These are phyloP conservation scores for Pedicia rivosa DNA, from an alignment of 2,888 invertebrate species.

Conservation along the genomic window DNA sequence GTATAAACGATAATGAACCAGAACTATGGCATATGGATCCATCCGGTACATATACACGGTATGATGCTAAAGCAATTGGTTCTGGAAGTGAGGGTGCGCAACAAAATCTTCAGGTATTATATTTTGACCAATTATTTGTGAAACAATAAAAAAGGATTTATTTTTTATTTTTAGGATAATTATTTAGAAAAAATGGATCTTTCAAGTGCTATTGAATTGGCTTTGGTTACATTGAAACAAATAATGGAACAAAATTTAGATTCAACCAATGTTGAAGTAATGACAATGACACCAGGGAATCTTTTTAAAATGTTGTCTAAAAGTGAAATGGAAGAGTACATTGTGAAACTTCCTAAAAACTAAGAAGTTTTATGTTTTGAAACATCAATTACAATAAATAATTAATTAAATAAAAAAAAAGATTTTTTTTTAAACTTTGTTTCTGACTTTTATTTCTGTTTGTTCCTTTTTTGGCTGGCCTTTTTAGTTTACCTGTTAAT, in stretches of 20 bases:
- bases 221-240: conserved; percentile 90
- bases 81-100: conserved; percentile 99
- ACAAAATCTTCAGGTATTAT: conserved; percentile 54
- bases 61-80: conserved; percentile 97
- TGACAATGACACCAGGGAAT: conserved; percentile 66
- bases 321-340: conserved; percentile 82
- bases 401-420: too few species aligned
- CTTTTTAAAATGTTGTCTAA: conserved; percentile 82
- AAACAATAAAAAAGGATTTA: too few species aligned
- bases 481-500: too few species aligned
- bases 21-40: conserved; percentile 98
- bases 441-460: too few species aligned
- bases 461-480: too few species aligned
- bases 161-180: conserved; percentile 38
- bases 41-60: conserved; percentile 95
- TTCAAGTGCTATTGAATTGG: conserved; percentile 79
- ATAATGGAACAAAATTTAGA: conserved; percentile 99
- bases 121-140: neutral
- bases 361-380: too few species aligned
- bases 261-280: conserved; percentile 93
- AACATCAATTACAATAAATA: too few species aligned
- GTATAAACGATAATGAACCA: conserved; percentile 79
- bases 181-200: conserved; percentile 80
- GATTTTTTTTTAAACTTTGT: too few species aligned
- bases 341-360: conserved; percentile 59